Evolutionary conservation across 2,888 invertebrate species (phyloP), one percentile per base, ranked within the genome.

Genomic region (Caenorhabditis sp.): DNA sequence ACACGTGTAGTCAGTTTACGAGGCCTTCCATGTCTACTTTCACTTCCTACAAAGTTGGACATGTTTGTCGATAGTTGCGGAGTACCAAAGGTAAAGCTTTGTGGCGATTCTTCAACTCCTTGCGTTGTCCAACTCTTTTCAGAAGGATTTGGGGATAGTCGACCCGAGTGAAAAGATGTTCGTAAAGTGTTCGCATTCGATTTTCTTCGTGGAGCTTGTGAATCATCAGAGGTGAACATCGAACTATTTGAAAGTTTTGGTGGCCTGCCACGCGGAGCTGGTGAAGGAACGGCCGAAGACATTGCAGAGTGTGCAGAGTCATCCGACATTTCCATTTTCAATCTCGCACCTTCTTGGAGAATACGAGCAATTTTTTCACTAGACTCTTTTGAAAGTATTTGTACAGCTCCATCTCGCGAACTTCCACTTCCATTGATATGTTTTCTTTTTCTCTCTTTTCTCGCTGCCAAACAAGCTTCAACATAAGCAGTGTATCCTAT

Each of bases 1-100:
- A 86, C 86, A 6, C 83, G 74, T 19, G 78, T 77, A 3, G 86
- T 86, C 68, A 86, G 59, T 81, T 86, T 86, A 59, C 86, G 77
- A 37, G 81, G 83, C 19, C 86, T 54, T 60, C 86, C 86, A 64
- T 86, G 86, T 31, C 84, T 63, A 53, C 85, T 84, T 62, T 86
- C 85, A 6, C 72, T 65, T 2, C 81, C 81, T 19, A 78, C 76
- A 60, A 84, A 84, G 24, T 78, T 78, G 0, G 83, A 81, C 66
- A 83, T 77, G 5, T 67, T 57, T 10, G 70, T 43, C n/a, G 66
- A 4, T n/a, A 54, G 27, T n/a, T 66, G 69, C 17, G 68, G 63
- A 12, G 59, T 64, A 1, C 60, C n/a, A 14, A 59, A 24, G 17
- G 50, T 17, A n/a, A 21, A 43, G 6, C 26, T 60, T 8, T 14